Evolutionary conservation across 1,140 invertebrate genomes (phyloP), one percentile per base, ranked within the genome.

Genomic region (Dendroctonus valens): DNA sequence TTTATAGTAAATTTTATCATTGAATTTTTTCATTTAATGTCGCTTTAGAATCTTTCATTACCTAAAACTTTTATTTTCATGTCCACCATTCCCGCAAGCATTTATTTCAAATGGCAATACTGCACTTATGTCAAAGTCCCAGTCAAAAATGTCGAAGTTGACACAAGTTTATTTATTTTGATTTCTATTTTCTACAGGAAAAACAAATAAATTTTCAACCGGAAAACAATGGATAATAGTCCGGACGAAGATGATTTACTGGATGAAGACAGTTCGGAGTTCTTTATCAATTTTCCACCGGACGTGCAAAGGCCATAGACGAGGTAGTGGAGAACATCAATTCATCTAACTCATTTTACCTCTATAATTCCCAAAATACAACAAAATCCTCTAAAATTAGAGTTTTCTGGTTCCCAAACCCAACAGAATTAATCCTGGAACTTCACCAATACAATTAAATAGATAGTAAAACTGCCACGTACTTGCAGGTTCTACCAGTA

Each of bases 401-500:
- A 0, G 14, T 14, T 48, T 11, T 0, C 5, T 48, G 5, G 7
- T n/a, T 48, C 37, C 26, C 9, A 5, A 6, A 52, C 26, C 9
- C 6, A 11, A 3, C 12, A 9, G 37, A 6, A 9, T 14, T 15
- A 14, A 9, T 52, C 26, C 26, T 14, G 6, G 7, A 38, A 40
- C 11, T 55, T 11, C 7, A 40, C n/a, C 37, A 59, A 14, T 26
- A 12, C 0, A 44, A 14, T 9, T 59, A 40, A 14, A 7, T 26
- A 15, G 7, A 59, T 5, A 15, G 26, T 50, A 60, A 60, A 26
- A 42, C 8, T 6, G 8, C 11, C 37, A 59, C 37, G 9, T 11
- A 7, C 12, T 77, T 83, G 70, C 77, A 96, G 89, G 88, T 96
- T 41, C 82, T 96, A 51, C 93, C 93, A 46, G 91, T 72, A 90